Evolutionary conservation across 2,888 invertebrate genomes (phyloP), one percentile per base, ranked within the genome.

Genomic region (Dasypolia templi): DNA sequence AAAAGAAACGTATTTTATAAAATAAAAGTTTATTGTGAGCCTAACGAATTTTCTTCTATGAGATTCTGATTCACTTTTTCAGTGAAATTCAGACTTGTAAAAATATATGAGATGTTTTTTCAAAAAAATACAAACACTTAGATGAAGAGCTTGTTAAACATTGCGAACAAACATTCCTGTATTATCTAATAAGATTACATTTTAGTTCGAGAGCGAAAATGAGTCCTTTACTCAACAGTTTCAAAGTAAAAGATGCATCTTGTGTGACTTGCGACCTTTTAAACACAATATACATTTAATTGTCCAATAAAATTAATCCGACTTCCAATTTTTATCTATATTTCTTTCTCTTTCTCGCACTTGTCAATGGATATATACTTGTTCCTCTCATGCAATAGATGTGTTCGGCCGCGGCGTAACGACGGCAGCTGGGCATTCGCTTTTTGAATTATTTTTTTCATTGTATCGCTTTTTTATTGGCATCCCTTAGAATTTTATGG

Each of bases 361-460:
- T 79, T 42, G 51, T 49, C 17, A 22, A 46, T 73, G 26, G 53
- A 64, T 74, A 81, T 88, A 81, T 66, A 53, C 58, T 78, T 59
- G 63, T 94, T 92, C 87, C 92, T 59, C 82, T 93, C 91, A 71
- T 88, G 82, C 92, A 86, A 90, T 92, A 91, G 90, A 91, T 87
- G 87, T 80, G 76, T 83, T 82, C 86, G 84, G n/a, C n/a, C n/a
- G n/a, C n/a, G n/a, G 94, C 93, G 94, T 94, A 93, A 94, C 93
- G 91, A 90, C 91, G 92, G 95, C 95, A 96, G 95, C 95, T 96
- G 95, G 92, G 91, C 91, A 91, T 93, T 93, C 92, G 89, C 94
- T 94, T 94, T 94, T 93, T 88, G 85, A 91, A 90, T 87, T 89
- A 22, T 89, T 90, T 89, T 92, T 92, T 91, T 90, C 87, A 87